Conservation (phyloP, 2,797 vertebrate species). For the Malurus splendens region DNA sequence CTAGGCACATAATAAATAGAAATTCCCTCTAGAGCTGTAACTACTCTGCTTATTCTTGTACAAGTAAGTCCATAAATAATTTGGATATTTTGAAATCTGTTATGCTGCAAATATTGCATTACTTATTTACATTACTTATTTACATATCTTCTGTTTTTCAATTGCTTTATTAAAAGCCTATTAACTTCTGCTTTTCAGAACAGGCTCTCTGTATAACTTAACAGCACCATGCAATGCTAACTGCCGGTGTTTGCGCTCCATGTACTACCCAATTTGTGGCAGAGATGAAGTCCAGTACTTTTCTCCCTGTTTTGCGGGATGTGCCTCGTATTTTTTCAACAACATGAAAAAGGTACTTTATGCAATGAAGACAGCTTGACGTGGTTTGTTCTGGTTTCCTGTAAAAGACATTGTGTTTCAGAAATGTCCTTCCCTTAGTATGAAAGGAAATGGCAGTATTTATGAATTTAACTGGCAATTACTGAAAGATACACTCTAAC, state of each 20-base stretch:
- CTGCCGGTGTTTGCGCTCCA: conserved; percentile 65
- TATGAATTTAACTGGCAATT: background rate
- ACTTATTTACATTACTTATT: background rate
- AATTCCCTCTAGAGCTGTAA: background rate
- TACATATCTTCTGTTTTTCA: background rate
- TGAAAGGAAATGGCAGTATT: background rate
- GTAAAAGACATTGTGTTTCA: background rate
- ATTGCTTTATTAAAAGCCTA: background rate
- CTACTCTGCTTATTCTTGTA: background rate
- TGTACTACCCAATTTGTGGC: conserved; percentile 76
- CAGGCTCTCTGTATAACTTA: conserved; percentile 56
- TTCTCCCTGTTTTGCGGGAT: conserved; percentile 79
- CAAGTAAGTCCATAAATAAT: background rate
- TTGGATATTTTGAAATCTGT: background rate
- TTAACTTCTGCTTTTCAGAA: conserved; percentile 56
- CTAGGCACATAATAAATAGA: background rate
- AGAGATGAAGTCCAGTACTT: conserved; percentile 74
- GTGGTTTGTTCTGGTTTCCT: background rate
- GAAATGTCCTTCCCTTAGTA: background rate
- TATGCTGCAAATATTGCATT: background rate
- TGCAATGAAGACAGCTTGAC: background rate
- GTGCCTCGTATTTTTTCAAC: background rate
- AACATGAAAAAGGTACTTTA: conserved; percentile 59
- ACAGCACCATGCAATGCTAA: conserved; percentile 70
- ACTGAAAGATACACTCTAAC: background rate